These are phyloP conservation scores for Vombatus ursinus DNA, from an alignment of 2,113 vertebrate species.

Conservation along the genomic window DNA sequence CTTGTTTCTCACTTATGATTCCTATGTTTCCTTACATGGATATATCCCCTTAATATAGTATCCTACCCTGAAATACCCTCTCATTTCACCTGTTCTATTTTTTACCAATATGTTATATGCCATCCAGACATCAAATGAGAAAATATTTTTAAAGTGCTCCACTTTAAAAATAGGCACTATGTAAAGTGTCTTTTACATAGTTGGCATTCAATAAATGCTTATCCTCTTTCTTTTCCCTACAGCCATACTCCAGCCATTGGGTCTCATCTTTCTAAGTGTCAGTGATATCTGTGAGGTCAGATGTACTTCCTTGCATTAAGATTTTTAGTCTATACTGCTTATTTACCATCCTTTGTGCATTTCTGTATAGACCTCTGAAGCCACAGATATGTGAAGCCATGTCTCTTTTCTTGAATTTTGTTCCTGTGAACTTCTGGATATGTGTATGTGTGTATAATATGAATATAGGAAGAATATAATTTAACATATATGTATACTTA, in stretches of 20 bases:
- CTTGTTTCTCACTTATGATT: background rate
- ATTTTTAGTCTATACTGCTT: background rate
- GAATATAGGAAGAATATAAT: no score
- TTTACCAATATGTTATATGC: background rate
- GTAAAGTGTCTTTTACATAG: background rate
- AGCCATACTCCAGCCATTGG: background rate
- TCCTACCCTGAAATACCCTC: background rate
- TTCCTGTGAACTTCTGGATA: background rate
- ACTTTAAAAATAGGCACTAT: no score
- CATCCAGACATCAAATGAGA: background rate
- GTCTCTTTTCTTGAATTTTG: background rate
- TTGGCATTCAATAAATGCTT: background rate
- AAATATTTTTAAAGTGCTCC: background rate
- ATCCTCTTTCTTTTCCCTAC: background rate
- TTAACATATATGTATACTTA: background rate
- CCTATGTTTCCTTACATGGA: background rate
- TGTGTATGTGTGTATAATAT: no score
- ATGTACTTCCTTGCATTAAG: background rate
- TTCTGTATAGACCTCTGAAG: background rate
- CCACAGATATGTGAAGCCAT: background rate
- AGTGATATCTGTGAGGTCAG: background rate
- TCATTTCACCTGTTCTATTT: background rate
- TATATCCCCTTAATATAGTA: background rate
- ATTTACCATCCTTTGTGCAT: background rate
- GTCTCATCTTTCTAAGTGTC: background rate